Base-by-base conservation (phyloP, 1,140 invertebrate genomes). In the Hycleus cichorii region DNA sequence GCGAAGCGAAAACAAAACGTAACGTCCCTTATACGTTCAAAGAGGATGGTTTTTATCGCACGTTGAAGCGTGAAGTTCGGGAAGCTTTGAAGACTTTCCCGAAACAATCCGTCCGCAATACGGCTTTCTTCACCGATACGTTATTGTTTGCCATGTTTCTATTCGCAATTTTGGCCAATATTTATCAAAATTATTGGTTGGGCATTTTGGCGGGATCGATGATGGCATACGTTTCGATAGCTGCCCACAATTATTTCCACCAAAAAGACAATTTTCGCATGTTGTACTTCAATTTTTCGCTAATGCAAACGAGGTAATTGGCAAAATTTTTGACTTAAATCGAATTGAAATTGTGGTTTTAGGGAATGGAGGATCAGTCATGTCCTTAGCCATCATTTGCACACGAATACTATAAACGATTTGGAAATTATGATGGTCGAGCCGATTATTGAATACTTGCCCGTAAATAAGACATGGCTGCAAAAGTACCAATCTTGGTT, bases 211-310 rank as follows among this genome's bases (percentile, higher is more conserved):
- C 76, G 47, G 83, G 80, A 1, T 54, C 81, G 3, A 72, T 80
- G 18, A 65, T 90, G 0, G 72, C 76, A 24, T 80, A 82, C 67
- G 74, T 80, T 0, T 72, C 75, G 4, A 78, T 85, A 12, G 77
- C 75, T 18, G 80, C 82, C 0, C 91, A 93, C 68, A 93, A 93
- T 70, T 93, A 88, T 68, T 84, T 91, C 49, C 91, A 93, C 69
- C 79, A 83, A 63, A 80, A 78, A 25, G 84, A 93, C 66, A 90
- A 82, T 68, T 90, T 88, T 78, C 81, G 90, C 40, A 90, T 90
- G 84, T 90, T 87, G 66, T 81, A 88, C 40, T 87, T 88, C 57
- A 86, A 92, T 65, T 68, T 93, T 7, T 75, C 76, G 27, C 66
- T 84, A 45, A 71, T 87, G 72, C 81, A 83, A 2, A 83, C 81